phyloP scores from a whole-genome alignment of 2,113 vertebrate genomes.

The Ibidorhyncha struthersii region DNA sequence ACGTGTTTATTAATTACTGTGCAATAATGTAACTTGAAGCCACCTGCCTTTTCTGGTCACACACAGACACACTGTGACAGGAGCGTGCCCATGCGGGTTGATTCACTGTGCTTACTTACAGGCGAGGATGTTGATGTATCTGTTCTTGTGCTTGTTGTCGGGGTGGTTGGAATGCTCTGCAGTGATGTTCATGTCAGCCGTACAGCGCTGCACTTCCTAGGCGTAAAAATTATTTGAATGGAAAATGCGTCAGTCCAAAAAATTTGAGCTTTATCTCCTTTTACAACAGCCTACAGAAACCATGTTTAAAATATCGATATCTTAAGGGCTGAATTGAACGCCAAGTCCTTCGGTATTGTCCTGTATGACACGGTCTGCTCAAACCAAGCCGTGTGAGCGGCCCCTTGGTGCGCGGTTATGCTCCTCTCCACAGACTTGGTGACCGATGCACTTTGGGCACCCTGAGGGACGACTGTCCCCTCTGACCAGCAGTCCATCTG shows the following conservation, averaged over 20 bases:
- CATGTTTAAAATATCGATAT: not conserved
- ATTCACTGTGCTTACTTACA: constrained; percentile 81
- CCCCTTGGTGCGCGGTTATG: not conserved
- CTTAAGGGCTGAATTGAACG: not conserved
- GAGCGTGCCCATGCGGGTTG: not conserved
- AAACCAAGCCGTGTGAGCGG: not conserved
- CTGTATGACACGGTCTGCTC: not conserved
- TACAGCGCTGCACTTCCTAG: constrained; percentile 96
- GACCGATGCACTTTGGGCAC: not conserved
- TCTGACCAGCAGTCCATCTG: not conserved
- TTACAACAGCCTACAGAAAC: not conserved
- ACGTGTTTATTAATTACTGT: not conserved
- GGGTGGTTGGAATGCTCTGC: constrained; percentile 98
- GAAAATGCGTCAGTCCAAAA: not conserved
- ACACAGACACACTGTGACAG: not conserved
- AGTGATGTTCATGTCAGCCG: constrained; percentile 95
- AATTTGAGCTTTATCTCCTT: not conserved
- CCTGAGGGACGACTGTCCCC: not conserved
- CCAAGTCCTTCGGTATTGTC: not conserved
- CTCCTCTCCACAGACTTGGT: not conserved
- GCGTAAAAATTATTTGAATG: constrained; percentile 18
- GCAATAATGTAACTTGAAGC: not conserved
- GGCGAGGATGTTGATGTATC: constrained; percentile 99
- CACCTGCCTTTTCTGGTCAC: not conserved
- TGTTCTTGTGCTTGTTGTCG: constrained; percentile 99